A percentile compares a stretch with the other conserved stretches of the same genome.
phyloP scores from a whole-genome alignment of 2,797 vertebrate species.

The Chelmon rostratus region DNA sequence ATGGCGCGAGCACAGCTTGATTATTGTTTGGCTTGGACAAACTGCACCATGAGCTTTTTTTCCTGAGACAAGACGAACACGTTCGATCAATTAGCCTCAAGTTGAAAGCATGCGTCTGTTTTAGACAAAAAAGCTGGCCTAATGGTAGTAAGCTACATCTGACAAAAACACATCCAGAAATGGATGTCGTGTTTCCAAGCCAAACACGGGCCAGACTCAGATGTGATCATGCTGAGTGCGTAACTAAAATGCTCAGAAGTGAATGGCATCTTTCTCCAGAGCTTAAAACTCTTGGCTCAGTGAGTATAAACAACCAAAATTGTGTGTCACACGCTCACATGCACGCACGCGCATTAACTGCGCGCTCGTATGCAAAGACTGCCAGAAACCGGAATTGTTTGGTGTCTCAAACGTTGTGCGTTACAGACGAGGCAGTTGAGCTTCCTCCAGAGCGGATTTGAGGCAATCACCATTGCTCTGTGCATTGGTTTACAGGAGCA shows the following conservation, averaged over 20 bases:
- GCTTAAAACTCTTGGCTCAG: slow-evolving; percentile 65
- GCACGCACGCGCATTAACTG: slow-evolving; percentile 52
- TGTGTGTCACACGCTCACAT: slow-evolving; percentile 58
- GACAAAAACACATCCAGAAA: slow-evolving; percentile 79
- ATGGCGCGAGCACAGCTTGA: slow-evolving; percentile 19
- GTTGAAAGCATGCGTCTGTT: slow-evolving; percentile 65
- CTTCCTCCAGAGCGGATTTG: slow-evolving; percentile 76
- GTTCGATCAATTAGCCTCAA: slow-evolving; percentile 73
- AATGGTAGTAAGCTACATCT: slow-evolving; percentile 56
- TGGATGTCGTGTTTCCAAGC: slow-evolving; percentile 75
- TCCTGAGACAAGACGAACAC: slow-evolving; percentile 62
- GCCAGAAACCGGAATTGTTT: slow-evolving; percentile 63
- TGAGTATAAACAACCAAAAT: slow-evolving; percentile 75
- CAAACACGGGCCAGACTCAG: slow-evolving; percentile 76
- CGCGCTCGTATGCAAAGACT: slow-evolving; percentile 33
- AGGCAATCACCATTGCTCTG: slow-evolving; percentile 69
- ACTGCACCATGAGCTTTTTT: slow-evolving; percentile 42
- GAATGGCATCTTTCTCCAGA: slow-evolving; percentile 67
- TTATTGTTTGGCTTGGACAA: slow-evolving; percentile 72
- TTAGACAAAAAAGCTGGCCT: slow-evolving; percentile 54
- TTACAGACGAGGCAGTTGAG: slow-evolving; percentile 64
- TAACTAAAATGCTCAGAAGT: slow-evolving; percentile 76
- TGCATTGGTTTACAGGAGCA: slow-evolving; percentile 75
- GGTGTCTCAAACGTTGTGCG: slow-evolving; percentile 52
- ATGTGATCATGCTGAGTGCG: slow-evolving; percentile 69